These are phyloP conservation scores for Pseudomyrmex pallidus DNA, from an alignment of 1,140 invertebrate species.

Conservation along the genomic window DNA sequence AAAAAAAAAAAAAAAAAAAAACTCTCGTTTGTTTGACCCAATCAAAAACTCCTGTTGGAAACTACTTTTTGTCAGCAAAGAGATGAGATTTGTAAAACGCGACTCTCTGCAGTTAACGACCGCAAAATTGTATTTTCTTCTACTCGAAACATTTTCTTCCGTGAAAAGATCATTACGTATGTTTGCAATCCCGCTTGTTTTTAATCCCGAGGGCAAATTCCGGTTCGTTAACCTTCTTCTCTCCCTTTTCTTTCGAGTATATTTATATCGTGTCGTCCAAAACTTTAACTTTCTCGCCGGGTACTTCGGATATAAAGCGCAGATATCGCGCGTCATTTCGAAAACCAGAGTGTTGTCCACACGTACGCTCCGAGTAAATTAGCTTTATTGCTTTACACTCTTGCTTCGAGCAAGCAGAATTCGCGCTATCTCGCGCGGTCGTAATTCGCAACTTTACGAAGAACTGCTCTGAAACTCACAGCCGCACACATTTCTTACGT, in stretches of 20 bases:
- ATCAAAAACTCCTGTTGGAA: conserved; percentile 11
- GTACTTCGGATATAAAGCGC: background rate
- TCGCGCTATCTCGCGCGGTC: background rate
- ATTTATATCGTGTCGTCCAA: too few species aligned
- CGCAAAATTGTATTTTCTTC: background rate
- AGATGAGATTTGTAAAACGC: too few species aligned
- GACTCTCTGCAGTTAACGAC: conserved; percentile 2
- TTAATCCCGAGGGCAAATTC: conserved; percentile 2
- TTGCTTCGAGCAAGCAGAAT: background rate
- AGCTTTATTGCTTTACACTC: background rate
- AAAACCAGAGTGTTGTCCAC: background rate
- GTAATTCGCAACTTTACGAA: background rate
- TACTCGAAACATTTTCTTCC: conserved; percentile 7
- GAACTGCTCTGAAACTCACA: too few species aligned
- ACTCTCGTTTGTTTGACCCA: background rate
- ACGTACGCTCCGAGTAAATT: background rate
- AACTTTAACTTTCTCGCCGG: background rate
- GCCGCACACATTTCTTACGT: too few species aligned
- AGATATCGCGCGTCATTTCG: too few species aligned
- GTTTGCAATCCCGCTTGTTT: conserved; percentile 2
- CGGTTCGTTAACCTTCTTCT: background rate
- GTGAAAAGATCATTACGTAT: conserved; percentile 13
- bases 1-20: conserved; percentile 5
- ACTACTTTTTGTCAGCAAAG: background rate
- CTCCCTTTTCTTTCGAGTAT: background rate